phyloP scores from a whole-genome alignment of 1,140 invertebrate species.

The Temnothorax curvispinosus region DNA sequence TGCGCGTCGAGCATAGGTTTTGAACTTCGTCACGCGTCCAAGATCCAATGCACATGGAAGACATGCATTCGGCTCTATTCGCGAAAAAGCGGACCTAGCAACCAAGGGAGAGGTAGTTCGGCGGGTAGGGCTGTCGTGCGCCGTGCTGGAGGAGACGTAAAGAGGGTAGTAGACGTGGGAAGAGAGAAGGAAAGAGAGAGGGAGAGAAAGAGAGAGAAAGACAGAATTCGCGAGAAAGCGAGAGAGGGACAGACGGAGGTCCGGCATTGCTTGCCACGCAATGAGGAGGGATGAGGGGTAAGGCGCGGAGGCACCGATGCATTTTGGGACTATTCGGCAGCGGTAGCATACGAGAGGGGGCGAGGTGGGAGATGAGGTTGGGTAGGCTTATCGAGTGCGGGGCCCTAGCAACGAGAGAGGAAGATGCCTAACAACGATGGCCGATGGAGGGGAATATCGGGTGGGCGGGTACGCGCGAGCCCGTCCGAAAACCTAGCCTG shows the following conservation, averaged over 20 bases:
- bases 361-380: slow-evolving; percentile 39
- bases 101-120: slow-evolving; percentile 76
- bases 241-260: slow-evolving; percentile 23
- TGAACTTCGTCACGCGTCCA: background rate
- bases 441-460: slow-evolving; percentile 66
- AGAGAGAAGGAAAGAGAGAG: slow-evolving; percentile 26
- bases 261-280: slow-evolving; percentile 61
- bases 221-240: slow-evolving; percentile 26
- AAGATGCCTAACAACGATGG: slow-evolving; percentile 83
- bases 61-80: slow-evolving; percentile 58
- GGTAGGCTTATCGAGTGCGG: slow-evolving; percentile 66
- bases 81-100: slow-evolving; percentile 82
- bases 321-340: slow-evolving; percentile 84
- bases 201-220: slow-evolving; percentile 4
- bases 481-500: slow-evolving; percentile 82
- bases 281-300: slow-evolving; percentile 68
- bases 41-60: slow-evolving; percentile 5
- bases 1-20: background rate
- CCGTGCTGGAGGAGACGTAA: slow-evolving; percentile 47
- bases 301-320: slow-evolving; percentile 75
- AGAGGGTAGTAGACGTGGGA: slow-evolving; percentile 62
- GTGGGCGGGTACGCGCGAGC: slow-evolving; percentile 67
- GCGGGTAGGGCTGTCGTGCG: slow-evolving; percentile 41
- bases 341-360: slow-evolving; percentile 47
- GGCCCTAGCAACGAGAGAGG: slow-evolving; percentile 84